Percentiles rank a stretch among this genome's conserved stretches.
These are phyloP conservation scores for Andrena flavipes DNA, from an alignment of 2,888 invertebrate genomes.

Conservation along the genomic window DNA sequence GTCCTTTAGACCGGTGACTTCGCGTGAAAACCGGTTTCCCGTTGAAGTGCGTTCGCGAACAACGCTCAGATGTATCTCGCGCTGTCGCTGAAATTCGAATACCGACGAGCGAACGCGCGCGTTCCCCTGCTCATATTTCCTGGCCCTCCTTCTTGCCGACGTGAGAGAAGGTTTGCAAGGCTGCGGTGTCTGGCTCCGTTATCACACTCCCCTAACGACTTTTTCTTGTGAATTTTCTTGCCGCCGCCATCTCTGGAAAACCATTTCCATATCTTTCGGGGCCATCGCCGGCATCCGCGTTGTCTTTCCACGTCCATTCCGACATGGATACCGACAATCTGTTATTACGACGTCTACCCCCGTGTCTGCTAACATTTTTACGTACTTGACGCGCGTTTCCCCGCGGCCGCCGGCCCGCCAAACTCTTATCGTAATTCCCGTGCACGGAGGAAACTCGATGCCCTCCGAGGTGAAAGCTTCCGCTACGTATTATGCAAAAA, in stretches of 20 bases:
- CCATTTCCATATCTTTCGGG: slow-evolving; percentile 61
- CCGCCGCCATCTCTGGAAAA: not conserved
- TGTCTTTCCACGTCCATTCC: slow-evolving; percentile 37
- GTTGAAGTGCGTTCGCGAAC: not conserved
- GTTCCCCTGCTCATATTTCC: slow-evolving; percentile 14
- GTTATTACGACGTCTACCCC: not conserved
- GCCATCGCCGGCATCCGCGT: slow-evolving; percentile 47
- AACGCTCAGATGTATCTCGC: slow-evolving; percentile 16
- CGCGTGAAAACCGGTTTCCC: not conserved
- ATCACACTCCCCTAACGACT: slow-evolving; percentile 60
- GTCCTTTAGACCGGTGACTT: not conserved
- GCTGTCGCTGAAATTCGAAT: slow-evolving; percentile 33
- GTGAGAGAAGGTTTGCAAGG: not conserved
- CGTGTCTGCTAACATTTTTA: not conserved
- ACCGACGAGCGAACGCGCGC: not conserved
- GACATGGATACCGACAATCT: slow-evolving; percentile 13
- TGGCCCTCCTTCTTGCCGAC: slow-evolving; percentile 1
- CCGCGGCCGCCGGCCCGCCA: not conserved
- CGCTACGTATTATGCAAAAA: no score
- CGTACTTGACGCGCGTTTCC: not conserved
- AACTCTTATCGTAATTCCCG: not conserved
- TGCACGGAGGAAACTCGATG: not conserved
- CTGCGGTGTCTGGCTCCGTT: slow-evolving; percentile 19
- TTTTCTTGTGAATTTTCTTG: slow-evolving; percentile 58
- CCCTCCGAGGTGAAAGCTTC: not conserved